These are phyloP conservation scores for Drosophila santomea DNA, from an alignment of 1,140 invertebrate species.

Conservation along the genomic window DNA sequence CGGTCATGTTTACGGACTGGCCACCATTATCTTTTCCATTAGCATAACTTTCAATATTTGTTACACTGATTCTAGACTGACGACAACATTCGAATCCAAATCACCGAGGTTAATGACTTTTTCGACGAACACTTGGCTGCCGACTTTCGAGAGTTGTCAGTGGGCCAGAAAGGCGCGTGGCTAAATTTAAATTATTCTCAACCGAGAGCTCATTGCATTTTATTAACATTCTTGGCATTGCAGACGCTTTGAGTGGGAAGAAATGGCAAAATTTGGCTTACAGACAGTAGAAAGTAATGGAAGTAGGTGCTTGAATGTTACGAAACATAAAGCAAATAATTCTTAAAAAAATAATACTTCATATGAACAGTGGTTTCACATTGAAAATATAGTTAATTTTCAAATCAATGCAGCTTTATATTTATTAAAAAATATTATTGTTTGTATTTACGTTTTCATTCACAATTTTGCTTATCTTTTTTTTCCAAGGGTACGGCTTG, in stretches of 20 bases:
- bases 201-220: constrained; percentile 32
- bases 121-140: constrained; percentile 18
- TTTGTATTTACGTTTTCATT: too few species aligned
- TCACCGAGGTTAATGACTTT: constrained; percentile 72
- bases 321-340: too few species aligned
- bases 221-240: constrained; percentile 14
- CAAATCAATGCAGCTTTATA: too few species aligned
- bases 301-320: not conserved
- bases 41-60: constrained; percentile 43
- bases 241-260: not conserved
- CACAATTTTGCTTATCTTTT: too few species aligned
- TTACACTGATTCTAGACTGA: constrained; percentile 46
- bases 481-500: too few species aligned
- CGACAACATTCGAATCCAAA: constrained; percentile 46
- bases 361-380: too few species aligned
- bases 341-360: too few species aligned
- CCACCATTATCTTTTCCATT: constrained; percentile 46
- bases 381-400: too few species aligned
- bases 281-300: not conserved
- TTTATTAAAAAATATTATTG: too few species aligned
- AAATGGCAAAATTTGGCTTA: not conserved
- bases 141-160: constrained; percentile 34
- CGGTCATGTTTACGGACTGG: constrained; percentile 38
- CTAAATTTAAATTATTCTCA: constrained; percentile 61
- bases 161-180: constrained; percentile 48